Evolutionary conservation across 2,888 invertebrate genomes (phyloP).

Genomic region (Xiphydria camelus): DNA sequence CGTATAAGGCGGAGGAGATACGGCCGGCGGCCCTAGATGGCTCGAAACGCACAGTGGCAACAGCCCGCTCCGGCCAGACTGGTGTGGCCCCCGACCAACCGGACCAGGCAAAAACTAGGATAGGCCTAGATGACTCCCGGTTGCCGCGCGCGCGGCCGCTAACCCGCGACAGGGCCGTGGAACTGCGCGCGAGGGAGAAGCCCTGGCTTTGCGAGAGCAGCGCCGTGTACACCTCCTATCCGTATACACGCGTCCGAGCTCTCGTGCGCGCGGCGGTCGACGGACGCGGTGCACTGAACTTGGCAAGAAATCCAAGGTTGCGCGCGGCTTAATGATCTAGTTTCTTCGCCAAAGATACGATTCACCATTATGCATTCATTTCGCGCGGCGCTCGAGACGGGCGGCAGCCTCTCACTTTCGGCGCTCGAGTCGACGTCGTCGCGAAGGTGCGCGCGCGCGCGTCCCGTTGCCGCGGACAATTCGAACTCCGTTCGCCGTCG

Average conservation of each 20-base stretch:
- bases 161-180: constrained; percentile 9
- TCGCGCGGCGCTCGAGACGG: too few species aligned
- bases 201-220: not conserved
- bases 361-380: constrained; percentile 42
- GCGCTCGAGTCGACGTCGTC: too few species aligned
- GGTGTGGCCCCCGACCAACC: constrained; percentile 11
- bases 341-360: constrained; percentile 45
- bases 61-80: constrained; percentile 19
- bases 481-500: too few species aligned
- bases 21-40: constrained; percentile 48
- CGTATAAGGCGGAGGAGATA: constrained; percentile 38
- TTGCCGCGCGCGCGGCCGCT: constrained; percentile 4
- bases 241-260: constrained; percentile 26
- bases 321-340: constrained; percentile 54
- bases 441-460: too few species aligned
- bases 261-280: constrained; percentile 35
- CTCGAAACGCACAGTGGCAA: constrained; percentile 35
- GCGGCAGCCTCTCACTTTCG: too few species aligned
- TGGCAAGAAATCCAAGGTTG: constrained; percentile 55
- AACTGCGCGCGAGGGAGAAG: not conserved
- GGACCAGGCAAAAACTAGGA: constrained; percentile 51
- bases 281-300: constrained; percentile 55
- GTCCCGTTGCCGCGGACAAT: too few species aligned
- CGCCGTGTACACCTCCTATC: constrained; percentile 4
- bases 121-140: constrained; percentile 45